Percentiles rank a stretch among this genome's conserved stretches.
Evolutionary conservation across 1,140 invertebrate species (phyloP).

Genomic region (Saccostrea cuccullata): DNA sequence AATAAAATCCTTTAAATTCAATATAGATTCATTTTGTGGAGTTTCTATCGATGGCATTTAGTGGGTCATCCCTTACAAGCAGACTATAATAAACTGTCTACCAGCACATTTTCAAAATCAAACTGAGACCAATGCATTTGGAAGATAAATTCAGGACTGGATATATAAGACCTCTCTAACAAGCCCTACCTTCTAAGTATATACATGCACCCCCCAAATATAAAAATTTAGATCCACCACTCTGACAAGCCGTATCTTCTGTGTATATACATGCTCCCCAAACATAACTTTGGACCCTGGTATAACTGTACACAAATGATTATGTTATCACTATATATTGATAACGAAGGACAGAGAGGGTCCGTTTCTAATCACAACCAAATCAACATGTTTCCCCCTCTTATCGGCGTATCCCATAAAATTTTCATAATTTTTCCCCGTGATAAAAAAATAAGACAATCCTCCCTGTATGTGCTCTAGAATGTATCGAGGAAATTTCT

Average conservation of each 20-base stretch:
- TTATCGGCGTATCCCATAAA: not conserved
- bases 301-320: slow-evolving; percentile 7
- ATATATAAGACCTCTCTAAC: no score
- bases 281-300: not conserved
- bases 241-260: not conserved
- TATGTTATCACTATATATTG: not conserved
- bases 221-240: not conserved
- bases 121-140: no score
- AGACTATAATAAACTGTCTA: no score
- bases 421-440: not conserved
- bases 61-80: no score
- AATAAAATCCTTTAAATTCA: no score
- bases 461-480: not conserved
- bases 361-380: not conserved
- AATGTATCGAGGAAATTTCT: not conserved
- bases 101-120: no score
- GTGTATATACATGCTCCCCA: not conserved
- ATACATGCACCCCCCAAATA: not conserved
- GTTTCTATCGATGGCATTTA: no score
- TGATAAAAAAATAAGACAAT: no score
- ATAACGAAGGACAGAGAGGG: not conserved
- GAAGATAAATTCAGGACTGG: no score
- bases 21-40: no score
- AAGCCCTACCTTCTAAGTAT: no score
- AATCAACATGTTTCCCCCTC: not conserved